Evolutionary conservation across 1,140 invertebrate species (phyloP), one percentile per base, ranked within the genome.

Genomic region (Plodia interpunctella): DNA sequence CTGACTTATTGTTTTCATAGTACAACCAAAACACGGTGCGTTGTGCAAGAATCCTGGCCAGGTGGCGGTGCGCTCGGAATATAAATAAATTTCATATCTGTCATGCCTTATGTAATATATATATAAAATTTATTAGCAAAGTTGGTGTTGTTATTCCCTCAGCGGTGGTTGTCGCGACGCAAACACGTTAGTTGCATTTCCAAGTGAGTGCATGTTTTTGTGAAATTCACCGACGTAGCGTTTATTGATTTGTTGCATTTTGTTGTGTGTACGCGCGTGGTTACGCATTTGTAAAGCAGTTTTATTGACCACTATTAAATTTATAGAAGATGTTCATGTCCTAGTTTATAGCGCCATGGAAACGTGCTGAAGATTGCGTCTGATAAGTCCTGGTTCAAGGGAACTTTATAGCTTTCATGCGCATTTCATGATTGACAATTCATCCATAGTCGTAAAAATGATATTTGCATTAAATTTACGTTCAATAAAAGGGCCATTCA

Each of bases 51-150:
- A 59, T 58, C 65, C 18, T 44, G 53, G 44, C 66, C 69, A 74
- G 72, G 72, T 77, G 72, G 64, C 59, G 62, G 55, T 64, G 70
- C 62, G 59, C 52, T 38, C 49, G 19, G 65, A 75, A 70, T 72
- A 70, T 64, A 65, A 76, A 78, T 72, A 74, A 70, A 74, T 68
- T 60, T 57, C 67, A 57, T 59, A 57, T 59, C 70, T 72, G 64
- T 69, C 59, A 67, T 65, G 70, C 54, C 53, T 63, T 28, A 51
- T 52, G 63, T 60, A 61, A 49, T 59, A 62, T 62, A 61, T 52
- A 61, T 55, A 58, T 59, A 38, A 61, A 60, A 51, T 53, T 53
- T 53, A 53, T 53, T 53, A 21, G 19, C 21, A 53, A 53, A 25
- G 20, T 20, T 57, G 55, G 32, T 54, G 38, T 65, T 55, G 56